These are phyloP conservation scores for Protonibea diacanthus DNA, from an alignment of 2,797 vertebrate species.

Conservation along the genomic window DNA sequence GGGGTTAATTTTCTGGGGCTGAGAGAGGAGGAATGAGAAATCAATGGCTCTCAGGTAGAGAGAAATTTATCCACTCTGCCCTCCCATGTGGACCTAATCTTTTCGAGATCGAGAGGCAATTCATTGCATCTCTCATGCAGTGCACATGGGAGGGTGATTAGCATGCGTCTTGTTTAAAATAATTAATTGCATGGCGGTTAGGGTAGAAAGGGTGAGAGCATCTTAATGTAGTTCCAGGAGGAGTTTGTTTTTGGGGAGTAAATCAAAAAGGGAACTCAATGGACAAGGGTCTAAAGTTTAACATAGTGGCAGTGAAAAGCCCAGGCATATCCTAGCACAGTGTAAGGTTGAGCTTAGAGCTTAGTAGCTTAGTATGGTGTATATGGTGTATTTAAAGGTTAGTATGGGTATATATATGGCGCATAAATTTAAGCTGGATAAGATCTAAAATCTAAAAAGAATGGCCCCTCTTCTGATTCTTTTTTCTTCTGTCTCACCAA, in stretches of 20 bases:
- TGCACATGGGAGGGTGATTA: conserved; percentile 48
- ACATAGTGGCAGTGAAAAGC: conserved; percentile 16
- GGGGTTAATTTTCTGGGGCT: conserved; percentile 43
- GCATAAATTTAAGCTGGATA: conserved; percentile 21
- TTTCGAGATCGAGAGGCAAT: conserved; percentile 60
- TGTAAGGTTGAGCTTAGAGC: background rate
- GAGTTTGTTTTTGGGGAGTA: conserved; percentile 30
- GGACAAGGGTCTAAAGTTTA: conserved; percentile 21
- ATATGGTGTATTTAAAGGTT: no score
- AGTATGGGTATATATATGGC: background rate
- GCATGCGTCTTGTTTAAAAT: conserved; percentile 55
- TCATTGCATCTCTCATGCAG: conserved; percentile 50
- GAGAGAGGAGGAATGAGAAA: conserved; percentile 49
- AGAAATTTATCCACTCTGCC: conserved; percentile 47
- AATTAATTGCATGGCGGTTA: conserved; percentile 62
- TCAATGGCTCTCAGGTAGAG: conserved; percentile 56
- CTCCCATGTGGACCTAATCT: conserved; percentile 55
- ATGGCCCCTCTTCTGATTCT: background rate
- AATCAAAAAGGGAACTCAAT: conserved; percentile 19
- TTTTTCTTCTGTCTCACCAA: background rate
- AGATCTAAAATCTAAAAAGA: background rate
- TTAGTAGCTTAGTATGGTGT: no score
- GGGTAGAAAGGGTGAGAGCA: conserved; percentile 39
- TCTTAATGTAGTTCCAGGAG: conserved; percentile 25
- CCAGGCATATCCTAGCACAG: background rate